Evolutionary conservation across 2,113 vertebrate species (phyloP), one percentile per base, ranked within the genome.

Genomic region (Pungitius pungitius): DNA sequence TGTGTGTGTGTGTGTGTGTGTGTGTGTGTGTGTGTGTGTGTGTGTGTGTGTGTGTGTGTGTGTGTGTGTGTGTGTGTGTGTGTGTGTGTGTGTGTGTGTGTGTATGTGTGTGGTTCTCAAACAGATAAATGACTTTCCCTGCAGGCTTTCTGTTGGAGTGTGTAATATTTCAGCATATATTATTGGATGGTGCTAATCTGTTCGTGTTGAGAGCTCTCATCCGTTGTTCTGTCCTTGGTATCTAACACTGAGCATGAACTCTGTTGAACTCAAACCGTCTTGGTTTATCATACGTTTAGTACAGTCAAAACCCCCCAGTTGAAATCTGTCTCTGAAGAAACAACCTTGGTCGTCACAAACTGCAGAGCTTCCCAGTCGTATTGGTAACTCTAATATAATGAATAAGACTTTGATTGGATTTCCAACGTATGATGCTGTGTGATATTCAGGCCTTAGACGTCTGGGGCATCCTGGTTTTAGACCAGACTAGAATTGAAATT

Each of bases 151-250:
- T 81, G 69, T 88, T 82, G 81, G 60, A 83, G 60, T 79, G 42
- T 77, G 80, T 85, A 73, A 89, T 90, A 65, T 88, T 81, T 88
- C 80, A 83, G 78, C 79, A 69, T 81, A 77, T 58, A 75, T 86
- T 86, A 81, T 74, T 59, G 75, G 73, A 78, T 63, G 42, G 39
- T 43, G 57, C 3, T 4, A 40, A 65, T 85, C 55, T 75, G 65
- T 74, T 69, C 57, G n/a, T 73, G 66, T 81, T 77, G 62, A 70
- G 70, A 81, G 70, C 69, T 80, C 78, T 67, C 81, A 85, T 73
- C 55, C 24, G 30, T 82, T 81, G 75, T 78, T 69, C 69, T 65
- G 52, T 78, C 69, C 57, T 78, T 62, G 3, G 52, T 79, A 43
- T 76, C 78, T 75, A 49, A 76, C 82, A 62, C 63, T 20, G 8